Percentiles rank a stretch among this genome's conserved stretches.
Conservation (phyloP, 1,140 invertebrate genomes). For the Nephotettix cincticeps region DNA sequence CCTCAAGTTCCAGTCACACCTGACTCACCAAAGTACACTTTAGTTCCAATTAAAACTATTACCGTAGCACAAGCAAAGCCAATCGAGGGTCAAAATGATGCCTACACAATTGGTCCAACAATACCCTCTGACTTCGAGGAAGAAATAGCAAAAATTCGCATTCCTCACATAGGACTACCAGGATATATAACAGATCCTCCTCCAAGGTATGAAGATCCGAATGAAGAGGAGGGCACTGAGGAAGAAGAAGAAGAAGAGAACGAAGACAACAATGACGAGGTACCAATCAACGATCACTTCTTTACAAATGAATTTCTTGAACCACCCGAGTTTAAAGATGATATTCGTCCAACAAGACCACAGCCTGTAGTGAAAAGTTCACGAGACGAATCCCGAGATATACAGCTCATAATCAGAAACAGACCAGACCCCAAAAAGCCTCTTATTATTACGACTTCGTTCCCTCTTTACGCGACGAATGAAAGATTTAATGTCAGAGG, state of each 20-base stretch:
- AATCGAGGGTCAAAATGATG: neutral
- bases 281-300: constrained; percentile 13
- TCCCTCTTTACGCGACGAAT: too few species aligned
- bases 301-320: constrained; percentile 20
- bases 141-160: constrained; percentile 12
- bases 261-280: neutral
- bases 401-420: neutral
- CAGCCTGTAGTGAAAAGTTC: neutral
- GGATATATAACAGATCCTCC: constrained; percentile 14
- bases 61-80: neutral
- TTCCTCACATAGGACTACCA: neutral
- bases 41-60: neutral
- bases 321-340: constrained; percentile 6
- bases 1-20: constrained; percentile 4
- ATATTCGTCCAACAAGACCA: neutral
- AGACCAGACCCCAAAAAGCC: neutral
- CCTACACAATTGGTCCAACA: neutral
- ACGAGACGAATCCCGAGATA: neutral
- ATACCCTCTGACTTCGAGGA: constrained; percentile 6
- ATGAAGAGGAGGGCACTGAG: neutral
- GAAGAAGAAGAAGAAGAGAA: neutral
- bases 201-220: neutral
- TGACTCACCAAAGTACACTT: constrained; percentile 7
- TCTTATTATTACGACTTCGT: neutral
- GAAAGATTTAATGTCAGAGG: too few species aligned